These are phyloP conservation scores for Ploceus nigricollis DNA, from an alignment of 2,113 vertebrate genomes.

Conservation along the genomic window DNA sequence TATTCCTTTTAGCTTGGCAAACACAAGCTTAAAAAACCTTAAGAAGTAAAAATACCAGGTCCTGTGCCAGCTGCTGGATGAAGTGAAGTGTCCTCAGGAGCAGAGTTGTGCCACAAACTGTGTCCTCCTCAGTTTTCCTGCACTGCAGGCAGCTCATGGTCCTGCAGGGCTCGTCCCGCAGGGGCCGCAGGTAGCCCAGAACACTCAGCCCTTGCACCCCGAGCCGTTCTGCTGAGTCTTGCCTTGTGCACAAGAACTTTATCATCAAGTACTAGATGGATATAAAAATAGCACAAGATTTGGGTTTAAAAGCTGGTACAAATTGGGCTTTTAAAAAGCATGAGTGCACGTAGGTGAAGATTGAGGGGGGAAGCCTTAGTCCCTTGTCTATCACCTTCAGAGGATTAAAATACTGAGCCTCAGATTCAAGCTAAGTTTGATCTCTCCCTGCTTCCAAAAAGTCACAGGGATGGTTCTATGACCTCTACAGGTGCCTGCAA, in stretches of 20 bases:
- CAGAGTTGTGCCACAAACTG: constrained; percentile 81
- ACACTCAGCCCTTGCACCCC: constrained; percentile 89
- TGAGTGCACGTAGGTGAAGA: rapidly evolving
- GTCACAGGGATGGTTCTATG: background rate
- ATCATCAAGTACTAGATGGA: constrained; percentile 90
- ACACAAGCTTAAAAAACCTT: background rate
- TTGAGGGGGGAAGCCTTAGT: background rate
- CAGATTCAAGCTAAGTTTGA: background rate
- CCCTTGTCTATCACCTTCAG: background rate
- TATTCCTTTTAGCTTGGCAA: background rate
- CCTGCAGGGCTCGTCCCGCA: constrained; percentile 66
- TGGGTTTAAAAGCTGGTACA: background rate
- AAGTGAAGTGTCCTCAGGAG: constrained; percentile 92
- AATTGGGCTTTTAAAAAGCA: background rate
- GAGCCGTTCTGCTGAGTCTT: constrained; percentile 88
- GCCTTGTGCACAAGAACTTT: constrained; percentile 92
- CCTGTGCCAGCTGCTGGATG: constrained; percentile 90
- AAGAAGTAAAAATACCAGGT: constrained; percentile 78
- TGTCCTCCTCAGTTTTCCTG: constrained; percentile 37
- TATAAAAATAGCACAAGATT: background rate
- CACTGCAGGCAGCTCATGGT: constrained; percentile 71
- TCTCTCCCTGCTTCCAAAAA: background rate
- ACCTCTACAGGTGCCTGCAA: background rate
- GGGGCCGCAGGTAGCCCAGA: constrained; percentile 85
- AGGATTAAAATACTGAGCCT: background rate